phyloP scores from a whole-genome alignment of 2,888 invertebrate genomes.

The Plusia festucae region DNA sequence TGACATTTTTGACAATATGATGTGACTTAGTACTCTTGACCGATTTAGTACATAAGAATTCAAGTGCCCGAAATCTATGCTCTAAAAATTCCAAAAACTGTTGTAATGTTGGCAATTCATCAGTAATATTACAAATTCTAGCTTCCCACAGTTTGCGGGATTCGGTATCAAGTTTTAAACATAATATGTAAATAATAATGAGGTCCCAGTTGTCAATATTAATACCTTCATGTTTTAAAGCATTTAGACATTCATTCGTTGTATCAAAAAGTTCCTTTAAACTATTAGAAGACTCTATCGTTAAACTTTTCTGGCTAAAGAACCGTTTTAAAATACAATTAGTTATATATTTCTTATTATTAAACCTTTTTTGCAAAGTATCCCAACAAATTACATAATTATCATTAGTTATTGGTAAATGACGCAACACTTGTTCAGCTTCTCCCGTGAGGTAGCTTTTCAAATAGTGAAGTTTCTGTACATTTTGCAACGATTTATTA shows the following conservation, averaged over 20 bases:
- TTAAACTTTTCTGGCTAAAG: background rate
- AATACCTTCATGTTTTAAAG: background rate
- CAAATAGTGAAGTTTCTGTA: conserved; percentile 7
- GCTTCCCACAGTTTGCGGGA: too few relatives aligned
- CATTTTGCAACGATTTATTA: background rate
- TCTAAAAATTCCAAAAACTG: too few relatives aligned
- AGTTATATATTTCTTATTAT: conserved; percentile 10
- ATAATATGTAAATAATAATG: too few relatives aligned
- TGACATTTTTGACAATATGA: too few relatives aligned
- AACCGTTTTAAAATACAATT: conserved; percentile 1
- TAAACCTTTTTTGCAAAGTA: background rate
- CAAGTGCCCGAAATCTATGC: too few relatives aligned
- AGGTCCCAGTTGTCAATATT: too few relatives aligned
- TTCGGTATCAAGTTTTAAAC: too few relatives aligned
- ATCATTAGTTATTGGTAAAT: conserved; percentile 7
- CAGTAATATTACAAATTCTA: too few relatives aligned
- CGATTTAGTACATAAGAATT: too few relatives aligned
- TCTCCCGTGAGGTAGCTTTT: conserved; percentile 8
- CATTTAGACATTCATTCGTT: conserved; percentile 14
- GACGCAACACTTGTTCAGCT: conserved; percentile 8
- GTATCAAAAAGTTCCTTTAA: conserved; percentile 14
- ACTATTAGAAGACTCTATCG: background rate
- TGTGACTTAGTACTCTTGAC: too few relatives aligned
- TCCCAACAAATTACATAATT: conserved; percentile 11
- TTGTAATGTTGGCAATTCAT: too few relatives aligned